Percentiles rank a stretch among this genome's conserved stretches.
phyloP scores from a whole-genome alignment of 2,888 invertebrate genomes.

The Zele albiditarsus region DNA sequence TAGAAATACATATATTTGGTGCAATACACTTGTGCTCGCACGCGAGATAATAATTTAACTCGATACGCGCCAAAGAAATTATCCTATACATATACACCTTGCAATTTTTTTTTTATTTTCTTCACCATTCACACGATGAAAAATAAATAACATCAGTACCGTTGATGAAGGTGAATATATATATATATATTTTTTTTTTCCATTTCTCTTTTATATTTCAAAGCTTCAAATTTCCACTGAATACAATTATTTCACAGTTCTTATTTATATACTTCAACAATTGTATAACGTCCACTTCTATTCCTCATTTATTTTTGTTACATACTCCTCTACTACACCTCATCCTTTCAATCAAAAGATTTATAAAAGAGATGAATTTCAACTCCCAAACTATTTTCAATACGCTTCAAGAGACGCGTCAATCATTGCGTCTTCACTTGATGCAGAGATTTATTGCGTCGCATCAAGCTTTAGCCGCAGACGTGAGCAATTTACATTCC shows the following conservation, averaged over 20 bases:
- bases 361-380: slow-evolving; percentile 1
- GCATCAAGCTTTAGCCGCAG: slow-evolving; percentile 59
- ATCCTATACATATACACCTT: slow-evolving; percentile 30
- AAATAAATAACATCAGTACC: background rate
- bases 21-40: slow-evolving; percentile 43
- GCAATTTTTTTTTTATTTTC: slow-evolving; percentile 10
- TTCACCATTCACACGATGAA: background rate
- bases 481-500: slow-evolving; percentile 67
- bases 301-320: too few relatives aligned
- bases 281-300: too few relatives aligned
- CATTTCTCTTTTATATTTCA: background rate
- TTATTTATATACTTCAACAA: background rate
- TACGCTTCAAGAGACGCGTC: slow-evolving; percentile 54
- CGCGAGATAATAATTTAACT: slow-evolving; percentile 52
- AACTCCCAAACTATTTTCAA: background rate
- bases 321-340: too few relatives aligned
- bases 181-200: background rate
- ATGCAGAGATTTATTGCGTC: slow-evolving; percentile 65
- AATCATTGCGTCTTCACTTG: slow-evolving; percentile 63
- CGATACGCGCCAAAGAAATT: slow-evolving; percentile 23
- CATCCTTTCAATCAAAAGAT: background rate
- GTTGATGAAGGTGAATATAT: background rate
- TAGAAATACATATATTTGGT: slow-evolving; percentile 45
- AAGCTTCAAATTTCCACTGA: background rate
- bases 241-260: too few relatives aligned